A percentile compares a stretch with the other conserved stretches of the same genome.
phyloP scores from a whole-genome alignment of 2,113 vertebrate species.

The Edolisoma coerulescens region DNA sequence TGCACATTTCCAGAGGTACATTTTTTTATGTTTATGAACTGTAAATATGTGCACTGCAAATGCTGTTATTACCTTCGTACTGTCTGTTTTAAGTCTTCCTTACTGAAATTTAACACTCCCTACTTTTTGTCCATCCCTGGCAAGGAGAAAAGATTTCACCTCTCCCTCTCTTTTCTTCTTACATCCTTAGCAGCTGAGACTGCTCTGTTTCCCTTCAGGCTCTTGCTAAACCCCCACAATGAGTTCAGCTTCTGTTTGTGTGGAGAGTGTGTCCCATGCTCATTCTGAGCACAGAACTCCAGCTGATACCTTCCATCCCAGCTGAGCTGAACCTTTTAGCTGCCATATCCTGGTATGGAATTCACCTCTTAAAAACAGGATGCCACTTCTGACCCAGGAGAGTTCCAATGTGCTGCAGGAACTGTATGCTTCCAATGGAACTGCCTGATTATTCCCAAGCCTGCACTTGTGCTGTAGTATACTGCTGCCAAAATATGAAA shows the following conservation, averaged over 20 bases:
- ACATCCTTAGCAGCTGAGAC: not conserved
- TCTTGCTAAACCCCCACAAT: not conserved
- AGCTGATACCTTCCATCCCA: not conserved
- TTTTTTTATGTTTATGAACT: not conserved
- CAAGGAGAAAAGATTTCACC: not conserved
- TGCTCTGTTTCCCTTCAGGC: not conserved
- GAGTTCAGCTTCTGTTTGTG: not conserved
- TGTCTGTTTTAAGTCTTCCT: not conserved
- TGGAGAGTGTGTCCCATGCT: not conserved
- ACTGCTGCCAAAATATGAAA: not conserved
- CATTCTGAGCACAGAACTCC: not conserved
- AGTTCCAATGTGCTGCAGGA: not conserved
- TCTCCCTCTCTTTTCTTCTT: not conserved
- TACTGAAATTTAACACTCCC: not conserved
- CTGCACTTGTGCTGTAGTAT: not conserved
- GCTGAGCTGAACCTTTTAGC: not conserved
- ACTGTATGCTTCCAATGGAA: not conserved
- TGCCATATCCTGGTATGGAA: not conserved
- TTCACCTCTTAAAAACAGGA: not conserved
- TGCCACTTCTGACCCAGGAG: not conserved
- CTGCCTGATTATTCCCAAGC: not conserved
- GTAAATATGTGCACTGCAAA: not conserved
- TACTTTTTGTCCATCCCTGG: not conserved
- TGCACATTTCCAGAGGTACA: accelerated
- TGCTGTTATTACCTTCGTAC: not conserved